Base-by-base conservation (phyloP, 2,113 vertebrate species). In the cat (Felis catus) region DNA sequence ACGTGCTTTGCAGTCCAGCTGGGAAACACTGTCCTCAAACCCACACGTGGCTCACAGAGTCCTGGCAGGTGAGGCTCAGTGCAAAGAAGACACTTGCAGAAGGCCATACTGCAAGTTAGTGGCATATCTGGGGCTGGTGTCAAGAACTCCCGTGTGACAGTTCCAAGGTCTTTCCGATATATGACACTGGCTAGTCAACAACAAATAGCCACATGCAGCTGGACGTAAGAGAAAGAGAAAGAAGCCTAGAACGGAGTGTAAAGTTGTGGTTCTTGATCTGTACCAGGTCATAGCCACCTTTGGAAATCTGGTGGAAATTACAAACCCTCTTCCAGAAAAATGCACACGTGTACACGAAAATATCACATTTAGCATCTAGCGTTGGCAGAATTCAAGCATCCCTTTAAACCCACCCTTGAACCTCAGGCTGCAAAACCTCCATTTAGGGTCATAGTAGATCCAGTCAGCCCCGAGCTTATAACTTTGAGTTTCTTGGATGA, bases 321-420 rank as follows among this genome's bases (percentile, higher is more conserved):
- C 7, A 70, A 71, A 66, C 66, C 58, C 8, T 85, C 21, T 90
- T 83, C 25, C 39, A 86, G 83, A n/a, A 96, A 93, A 97, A 81
- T 13, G 33, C 33, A 58, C 33, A 45, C 2, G 36, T 36, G 11
- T 51, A 39, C n/a, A n/a, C 58, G 29, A 14, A 89, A 18, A 51
- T 58, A 48, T 27, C 4, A 53, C 3, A 4, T 4, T 39, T 89
- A 63, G 18, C 31, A 89, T 70, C 76, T 88, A 86, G 53, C 18
- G 12, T 41, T 45, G 48, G 51, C 23, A n/a, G 53, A 79, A 68
- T 65, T 53, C 6, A 8, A 82, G 36, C 33, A 78, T n/a, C 14
- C 25, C 4, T 82, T 95, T 39, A 88, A 80, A 89, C 4, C 78
- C 39, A 73, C 45, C 78, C 29, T 90, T 95, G 68, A 87, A 95